phyloP scores from a whole-genome alignment of 2,888 invertebrate species.

The Carpatolechia fugitivella region DNA sequence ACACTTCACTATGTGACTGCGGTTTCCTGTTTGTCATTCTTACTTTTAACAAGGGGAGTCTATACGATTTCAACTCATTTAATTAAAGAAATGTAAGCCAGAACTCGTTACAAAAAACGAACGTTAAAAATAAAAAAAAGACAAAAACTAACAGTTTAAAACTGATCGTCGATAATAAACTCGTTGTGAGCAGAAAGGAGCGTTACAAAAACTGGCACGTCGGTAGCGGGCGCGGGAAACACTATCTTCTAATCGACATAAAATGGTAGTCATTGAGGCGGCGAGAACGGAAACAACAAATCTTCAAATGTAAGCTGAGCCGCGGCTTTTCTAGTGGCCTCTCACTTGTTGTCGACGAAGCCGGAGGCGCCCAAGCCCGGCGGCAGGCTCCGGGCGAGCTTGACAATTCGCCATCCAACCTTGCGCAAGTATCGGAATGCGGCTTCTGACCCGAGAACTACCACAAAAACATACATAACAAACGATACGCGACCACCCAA shows the following conservation, averaged over 20 bases:
- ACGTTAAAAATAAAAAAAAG: slow-evolving; percentile 41
- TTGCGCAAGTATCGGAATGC: slow-evolving; percentile 57
- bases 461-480: slow-evolving; percentile 51
- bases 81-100: slow-evolving; percentile 24
- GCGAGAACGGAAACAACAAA: slow-evolving; percentile 76
- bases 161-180: slow-evolving; percentile 67
- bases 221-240: slow-evolving; percentile 76
- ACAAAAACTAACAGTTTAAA: slow-evolving; percentile 49
- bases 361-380: slow-evolving; percentile 18
- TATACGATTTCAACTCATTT: slow-evolving; percentile 20
- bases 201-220: slow-evolving; percentile 72
- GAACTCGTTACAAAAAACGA: slow-evolving; percentile 37
- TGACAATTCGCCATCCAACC: slow-evolving; percentile 61
- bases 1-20: slow-evolving; percentile 51
- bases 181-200: slow-evolving; percentile 68
- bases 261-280: slow-evolving; percentile 77
- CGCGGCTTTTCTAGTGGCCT: slow-evolving; percentile 52
- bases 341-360: slow-evolving; percentile 62
- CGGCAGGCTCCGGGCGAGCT: slow-evolving; percentile 28
- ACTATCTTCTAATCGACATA: slow-evolving; percentile 76
- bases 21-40: slow-evolving; percentile 61
- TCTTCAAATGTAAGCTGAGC: slow-evolving; percentile 67
- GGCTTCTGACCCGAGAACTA: slow-evolving; percentile 63
- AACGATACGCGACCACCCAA: slow-evolving; percentile 66
- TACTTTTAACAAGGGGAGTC: slow-evolving; percentile 39